Evolutionary conservation across 2,888 invertebrate species (phyloP), one percentile per base, ranked within the genome.

Genomic region (Miltochrista miniata): DNA sequence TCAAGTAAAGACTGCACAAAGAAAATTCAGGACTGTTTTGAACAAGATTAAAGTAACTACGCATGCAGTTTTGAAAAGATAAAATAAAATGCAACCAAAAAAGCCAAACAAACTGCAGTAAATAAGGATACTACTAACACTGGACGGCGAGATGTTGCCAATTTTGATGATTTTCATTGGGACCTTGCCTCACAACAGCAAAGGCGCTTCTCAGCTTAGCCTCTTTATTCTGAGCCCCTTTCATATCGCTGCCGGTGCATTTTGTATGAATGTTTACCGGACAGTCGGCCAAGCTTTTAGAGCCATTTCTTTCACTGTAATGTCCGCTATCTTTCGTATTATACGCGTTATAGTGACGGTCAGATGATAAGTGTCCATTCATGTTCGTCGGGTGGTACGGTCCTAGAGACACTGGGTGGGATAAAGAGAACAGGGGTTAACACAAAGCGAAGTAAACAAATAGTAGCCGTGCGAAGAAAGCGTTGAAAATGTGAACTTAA

Each of bases 121-220:
- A 51, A 75, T 76, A 76, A 70, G 69, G 72, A 75, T 77, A 72
- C 92, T 93, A 93, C 93, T 93, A 93, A 93, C 93, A 93, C 82
- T 94, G 93, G 74, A 93, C 94, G 72, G 93, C 89, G 80, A 94
- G 92, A 84, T 93, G 93, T 83, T 93, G 93, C 93, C 94, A 94
- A 86, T 92, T 87, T 70, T 87, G 84, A 57, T 84, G 84, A 65
- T 85, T 85, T 49, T 76, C 79, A 82, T 79, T 81, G 74, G 92
- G 92, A 84, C 87, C 93, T 83, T 92, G 93, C 89, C 92, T 93
- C 86, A 92, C 93, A 83, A 89, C 93, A 75, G 92, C 93, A 90
- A 92, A 93, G 77, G 93, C 93, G 88, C 93, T 93, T 85, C 93
- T 91, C 87, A 89, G 90, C 92, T 93, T 93, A 62, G 73, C 76